phyloP scores from a whole-genome alignment of 2,797 vertebrate species.

The Cyclopterus lumpus region DNA sequence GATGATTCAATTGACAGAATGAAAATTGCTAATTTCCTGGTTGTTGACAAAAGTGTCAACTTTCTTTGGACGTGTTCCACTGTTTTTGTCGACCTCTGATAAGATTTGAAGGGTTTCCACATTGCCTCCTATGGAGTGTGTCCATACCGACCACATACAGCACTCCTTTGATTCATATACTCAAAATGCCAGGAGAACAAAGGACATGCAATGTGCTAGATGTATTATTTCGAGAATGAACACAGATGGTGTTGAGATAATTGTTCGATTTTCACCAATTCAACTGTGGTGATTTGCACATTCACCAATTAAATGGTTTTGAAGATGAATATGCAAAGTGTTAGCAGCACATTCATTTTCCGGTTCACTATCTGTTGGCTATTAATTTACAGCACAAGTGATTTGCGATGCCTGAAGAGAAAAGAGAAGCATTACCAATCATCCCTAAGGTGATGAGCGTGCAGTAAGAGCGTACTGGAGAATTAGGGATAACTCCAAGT shows the following conservation, averaged over 20 bases:
- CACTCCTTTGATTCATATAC: conserved; percentile 31
- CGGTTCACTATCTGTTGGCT: conserved; percentile 60
- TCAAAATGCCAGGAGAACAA: conserved; percentile 18
- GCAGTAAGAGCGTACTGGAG: conserved; percentile 58
- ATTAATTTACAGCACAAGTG: conserved; percentile 76
- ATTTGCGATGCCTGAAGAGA: conserved; percentile 75
- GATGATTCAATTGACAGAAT: conserved; percentile 33
- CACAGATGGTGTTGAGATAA: conserved; percentile 53
- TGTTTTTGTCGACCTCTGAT: conserved; percentile 21
- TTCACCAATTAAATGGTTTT: conserved; percentile 50
- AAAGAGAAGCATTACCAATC: conserved; percentile 70
- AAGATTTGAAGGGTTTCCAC: neutral
- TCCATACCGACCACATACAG: conserved; percentile 9
- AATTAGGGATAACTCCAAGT: conserved; percentile 79
- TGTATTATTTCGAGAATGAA: conserved; percentile 37
- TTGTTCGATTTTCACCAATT: conserved; percentile 44
- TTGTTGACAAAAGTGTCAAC: conserved; percentile 13
- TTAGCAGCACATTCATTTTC: conserved; percentile 45
- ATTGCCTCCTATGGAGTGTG: neutral
- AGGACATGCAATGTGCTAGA: conserved; percentile 10
- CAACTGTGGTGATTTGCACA: conserved; percentile 42
- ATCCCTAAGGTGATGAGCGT: conserved; percentile 74
- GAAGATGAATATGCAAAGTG: conserved; percentile 64
- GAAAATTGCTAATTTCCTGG: conserved; percentile 24
- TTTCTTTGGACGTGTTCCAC: neutral